phyloP scores from a whole-genome alignment of 2,113 vertebrate genomes.

The Gobiocypris rarus region DNA sequence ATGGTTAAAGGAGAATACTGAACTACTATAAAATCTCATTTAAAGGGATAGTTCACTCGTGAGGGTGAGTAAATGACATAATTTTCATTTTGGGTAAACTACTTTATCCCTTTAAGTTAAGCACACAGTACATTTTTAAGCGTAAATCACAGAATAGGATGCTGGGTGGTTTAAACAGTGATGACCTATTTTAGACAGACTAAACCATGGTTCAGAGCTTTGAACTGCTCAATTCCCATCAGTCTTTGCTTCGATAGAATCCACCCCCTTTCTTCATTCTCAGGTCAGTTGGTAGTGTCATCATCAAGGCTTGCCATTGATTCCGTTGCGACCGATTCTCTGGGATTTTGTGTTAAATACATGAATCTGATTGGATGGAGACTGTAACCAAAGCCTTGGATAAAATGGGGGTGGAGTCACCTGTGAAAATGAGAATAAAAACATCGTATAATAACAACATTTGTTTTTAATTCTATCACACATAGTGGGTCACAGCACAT shows the following conservation, averaged over 20 bases:
- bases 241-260: constrained; percentile 25
- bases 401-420: constrained; percentile 23
- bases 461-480: background rate
- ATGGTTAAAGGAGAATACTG: background rate
- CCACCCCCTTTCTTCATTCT: background rate
- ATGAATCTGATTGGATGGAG: constrained; percentile 32
- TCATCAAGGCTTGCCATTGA: constrained; percentile 5
- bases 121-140: constrained; percentile 18
- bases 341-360: constrained; percentile 17
- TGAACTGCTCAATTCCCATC: background rate
- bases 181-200: constrained; percentile 24
- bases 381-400: constrained; percentile 19
- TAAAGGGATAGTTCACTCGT: constrained; percentile 2
- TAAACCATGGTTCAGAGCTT: constrained; percentile 27
- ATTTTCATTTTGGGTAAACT: background rate
- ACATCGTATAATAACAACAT: background rate
- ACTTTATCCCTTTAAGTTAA: background rate
- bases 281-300: constrained; percentile 7
- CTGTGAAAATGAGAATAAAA: constrained; percentile 36
- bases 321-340: background rate
- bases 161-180: background rate
- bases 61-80: background rate
- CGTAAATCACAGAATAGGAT: background rate
- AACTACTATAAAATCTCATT: background rate
- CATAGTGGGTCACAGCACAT: constrained; percentile 33